phyloP scores from a whole-genome alignment of 2,113 vertebrate genomes.

The Mormyrus lacerda region DNA sequence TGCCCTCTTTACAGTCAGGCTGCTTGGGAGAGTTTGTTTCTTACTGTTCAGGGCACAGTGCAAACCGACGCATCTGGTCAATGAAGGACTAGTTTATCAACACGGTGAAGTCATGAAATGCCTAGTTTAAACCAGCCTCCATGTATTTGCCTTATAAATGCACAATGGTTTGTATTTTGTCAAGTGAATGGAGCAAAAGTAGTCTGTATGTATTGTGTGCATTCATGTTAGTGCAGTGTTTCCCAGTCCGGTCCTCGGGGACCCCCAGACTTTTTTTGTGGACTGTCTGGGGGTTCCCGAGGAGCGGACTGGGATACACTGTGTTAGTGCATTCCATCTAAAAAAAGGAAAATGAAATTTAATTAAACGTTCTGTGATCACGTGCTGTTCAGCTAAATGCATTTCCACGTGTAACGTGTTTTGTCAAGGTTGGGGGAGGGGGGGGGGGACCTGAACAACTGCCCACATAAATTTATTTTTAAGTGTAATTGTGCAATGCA shows the following conservation, averaged over 20 bases:
- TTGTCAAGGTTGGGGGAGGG: slow-evolving; percentile 13
- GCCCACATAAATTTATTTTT: neutral
- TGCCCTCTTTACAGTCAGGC: neutral
- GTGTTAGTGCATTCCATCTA: slow-evolving; percentile 43
- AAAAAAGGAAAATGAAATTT: slow-evolving; percentile 38
- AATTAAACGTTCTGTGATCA: slow-evolving; percentile 37
- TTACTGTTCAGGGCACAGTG: neutral
- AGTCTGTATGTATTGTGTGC: slow-evolving; percentile 63
- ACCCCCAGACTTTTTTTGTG: neutral
- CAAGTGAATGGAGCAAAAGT: slow-evolving; percentile 63
- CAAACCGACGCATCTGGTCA: neutral
- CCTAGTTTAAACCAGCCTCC: slow-evolving; percentile 72
- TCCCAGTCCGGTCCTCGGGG: neutral
- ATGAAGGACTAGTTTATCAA: slow-evolving; percentile 22
- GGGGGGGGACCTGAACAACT: slow-evolving; percentile 1
- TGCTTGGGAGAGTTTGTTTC: neutral
- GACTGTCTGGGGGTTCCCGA: neutral
- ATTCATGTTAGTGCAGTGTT: slow-evolving; percentile 46
- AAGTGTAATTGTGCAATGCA: neutral
- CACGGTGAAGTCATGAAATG: slow-evolving; percentile 65
- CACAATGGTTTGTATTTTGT: slow-evolving; percentile 79
- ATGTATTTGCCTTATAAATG: slow-evolving; percentile 91
- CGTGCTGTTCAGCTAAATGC: slow-evolving; percentile 45
- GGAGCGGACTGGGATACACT: neutral
- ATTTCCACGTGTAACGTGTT: slow-evolving; percentile 35